Evolutionary conservation across 2,113 vertebrate species (phyloP), one percentile per base, ranked within the genome.

Genomic region (Apeltes quadracus): DNA sequence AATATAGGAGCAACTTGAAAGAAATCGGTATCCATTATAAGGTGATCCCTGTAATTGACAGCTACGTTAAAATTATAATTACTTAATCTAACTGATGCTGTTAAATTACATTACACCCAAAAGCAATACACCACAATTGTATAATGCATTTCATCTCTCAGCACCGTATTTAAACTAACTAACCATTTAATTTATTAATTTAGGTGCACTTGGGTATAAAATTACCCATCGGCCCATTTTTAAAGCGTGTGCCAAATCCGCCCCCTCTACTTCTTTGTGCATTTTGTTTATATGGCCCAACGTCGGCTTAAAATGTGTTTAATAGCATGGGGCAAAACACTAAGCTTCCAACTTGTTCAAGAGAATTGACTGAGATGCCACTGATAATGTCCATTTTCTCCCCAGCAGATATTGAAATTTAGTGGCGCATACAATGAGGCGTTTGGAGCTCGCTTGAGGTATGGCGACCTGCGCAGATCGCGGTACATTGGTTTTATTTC

Each of bases 401-500:
- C n/a, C 10, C 25, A 56, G 10, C 0, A 15, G 36, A 41, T 44
- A 14, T 5, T 27, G n/a, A 2, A 2, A 29, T 57, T 16, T 8
- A 8, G 16, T 32, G 16, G 14, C 14, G 9, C 2, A 23, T 25
- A 29, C 32, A 27, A 15, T 27, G 32, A 29, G 23, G 41, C 18
- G 62, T 46, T 61, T 20, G 15, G 5, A 5, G 4, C 1, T 15
- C 53, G 27, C 25, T 18, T 6, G 10, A 32, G 3, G 15, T 15
- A 25, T 27, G 23, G 2, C 9, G n/a, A 8, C 1, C 22, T 12
- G n/a, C 3, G 29, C 4, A 2, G 11, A 41, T 23, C 3, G 5
- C 1, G 9, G 2, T 1, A 2, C 0, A 1, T 4, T n/a, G 0
- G 1, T 70, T 85, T 88, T 89, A 87, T 84, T 89, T 63, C 88